Conservation (phyloP, 2,113 vertebrate species). For the Phrynosoma platyrhinos region DNA sequence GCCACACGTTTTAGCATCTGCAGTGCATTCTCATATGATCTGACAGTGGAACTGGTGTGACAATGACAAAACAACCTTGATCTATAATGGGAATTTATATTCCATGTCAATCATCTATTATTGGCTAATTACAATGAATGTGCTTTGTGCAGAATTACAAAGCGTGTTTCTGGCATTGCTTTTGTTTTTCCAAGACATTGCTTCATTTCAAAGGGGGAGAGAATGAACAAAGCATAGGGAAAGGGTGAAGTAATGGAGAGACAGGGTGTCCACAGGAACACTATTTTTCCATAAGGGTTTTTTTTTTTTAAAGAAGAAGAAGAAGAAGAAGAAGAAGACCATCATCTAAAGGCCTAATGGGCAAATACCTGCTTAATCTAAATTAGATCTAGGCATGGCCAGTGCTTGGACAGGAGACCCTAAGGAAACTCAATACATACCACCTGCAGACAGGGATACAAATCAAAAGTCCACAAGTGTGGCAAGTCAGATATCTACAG, state of each 20-base stretch:
- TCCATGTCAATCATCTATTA: conserved; percentile 16
- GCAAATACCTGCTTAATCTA: not conserved
- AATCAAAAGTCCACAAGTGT: too few species aligned
- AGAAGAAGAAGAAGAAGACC: not conserved
- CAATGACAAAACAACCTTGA: conserved; percentile 32
- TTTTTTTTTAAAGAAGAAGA: not conserved
- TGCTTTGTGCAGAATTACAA: conserved; percentile 16
- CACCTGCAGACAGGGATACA: too few species aligned
- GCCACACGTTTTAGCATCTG: too few species aligned
- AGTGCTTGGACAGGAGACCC: not conserved
- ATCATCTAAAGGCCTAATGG: not conserved
- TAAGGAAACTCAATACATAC: not conserved
- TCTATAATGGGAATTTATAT: conserved; percentile 38
- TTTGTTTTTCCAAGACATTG: not conserved
- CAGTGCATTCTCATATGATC: not conserved
- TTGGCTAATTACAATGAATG: conserved; percentile 18
- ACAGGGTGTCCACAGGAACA: not conserved
- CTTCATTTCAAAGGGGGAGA: not conserved
- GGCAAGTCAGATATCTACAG: too few species aligned
- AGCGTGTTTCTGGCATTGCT: not conserved
- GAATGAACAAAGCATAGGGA: not conserved
- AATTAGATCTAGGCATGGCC: not conserved
- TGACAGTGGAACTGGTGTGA: conserved; percentile 7
- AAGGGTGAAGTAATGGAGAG: not conserved
- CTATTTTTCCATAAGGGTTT: not conserved